phyloP scores from a whole-genome alignment of 2,113 vertebrate species.

The Prionailurus bengalensis region DNA sequence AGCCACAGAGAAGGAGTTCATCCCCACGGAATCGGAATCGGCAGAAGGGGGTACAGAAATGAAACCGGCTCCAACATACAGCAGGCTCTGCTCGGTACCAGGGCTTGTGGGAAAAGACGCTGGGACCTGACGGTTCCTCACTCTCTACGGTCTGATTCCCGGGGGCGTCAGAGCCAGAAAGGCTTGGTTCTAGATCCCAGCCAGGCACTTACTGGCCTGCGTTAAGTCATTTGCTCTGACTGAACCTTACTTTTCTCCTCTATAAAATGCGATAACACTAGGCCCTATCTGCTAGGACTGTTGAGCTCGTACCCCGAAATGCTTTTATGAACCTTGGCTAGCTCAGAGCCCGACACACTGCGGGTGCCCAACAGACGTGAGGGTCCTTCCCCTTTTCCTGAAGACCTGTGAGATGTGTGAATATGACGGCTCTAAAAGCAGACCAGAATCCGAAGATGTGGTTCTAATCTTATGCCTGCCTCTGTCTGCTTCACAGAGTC shows the following conservation, averaged over 20 bases:
- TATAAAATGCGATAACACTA: neutral
- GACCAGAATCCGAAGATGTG: neutral
- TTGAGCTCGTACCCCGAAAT: neutral
- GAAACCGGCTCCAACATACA: accelerated
- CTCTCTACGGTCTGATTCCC: accelerated
- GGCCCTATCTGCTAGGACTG: neutral
- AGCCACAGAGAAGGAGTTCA: neutral
- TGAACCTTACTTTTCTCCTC: neutral
- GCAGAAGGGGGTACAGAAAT: neutral
- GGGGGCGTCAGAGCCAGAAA: neutral
- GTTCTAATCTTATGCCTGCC: neutral
- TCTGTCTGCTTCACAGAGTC: neutral
- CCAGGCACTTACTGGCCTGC: accelerated
- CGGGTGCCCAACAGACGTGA: accelerated
- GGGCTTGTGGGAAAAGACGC: neutral
- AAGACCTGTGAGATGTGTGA: accelerated
- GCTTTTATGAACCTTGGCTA: accelerated
- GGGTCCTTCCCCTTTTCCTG: neutral
- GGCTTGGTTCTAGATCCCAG: neutral
- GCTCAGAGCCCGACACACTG: accelerated
- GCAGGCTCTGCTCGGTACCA: neutral
- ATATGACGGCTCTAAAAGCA: accelerated
- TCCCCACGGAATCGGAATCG: accelerated
- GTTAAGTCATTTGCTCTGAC: neutral
- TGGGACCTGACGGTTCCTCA: neutral